Evolutionary conservation across 2,113 vertebrate genomes (phyloP), one percentile per base, ranked within the genome.

Genomic region (Triplophysa tibetana): DNA sequence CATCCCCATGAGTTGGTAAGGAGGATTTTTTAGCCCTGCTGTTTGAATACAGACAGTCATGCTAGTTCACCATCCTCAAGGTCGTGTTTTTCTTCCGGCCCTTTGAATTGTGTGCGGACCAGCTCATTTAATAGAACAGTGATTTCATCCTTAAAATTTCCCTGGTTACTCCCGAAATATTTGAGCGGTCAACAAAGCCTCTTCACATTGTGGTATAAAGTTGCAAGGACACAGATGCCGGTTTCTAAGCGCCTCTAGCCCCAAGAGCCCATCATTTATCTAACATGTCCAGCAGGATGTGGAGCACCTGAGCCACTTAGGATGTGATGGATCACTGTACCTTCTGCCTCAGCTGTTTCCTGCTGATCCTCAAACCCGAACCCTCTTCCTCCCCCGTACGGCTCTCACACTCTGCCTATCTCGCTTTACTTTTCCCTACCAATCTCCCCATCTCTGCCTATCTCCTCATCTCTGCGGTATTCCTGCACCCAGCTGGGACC

Each of bases 281-380:
- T 62, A 61, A 43, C 41, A 48, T 33, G 70, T 79, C 66, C 60
- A 61, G 19, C 33, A 76, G 72, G 69, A 84, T 84, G 38, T 66
- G 58, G 17, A 52, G 66, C 80, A 80, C 72, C 72, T 82, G 77
- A 70, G 77, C 72, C 73, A 72, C 41, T 70, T 79, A 80, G 72
- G 62, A 65, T 73, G 69, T 85, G 83, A 85, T 85, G 80, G 83
- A 85, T 85, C 72, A 85, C 83, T 66, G 7, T 72, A 68, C 70
- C 76, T 79, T 82, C 79, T 76, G 80, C 70, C 73, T 85, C 77
- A 75, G 83, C 77, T 82, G 77, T 72, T 82, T 84, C 83, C 80
- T 72, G 66, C 80, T 73, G 77, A 75, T 79, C 58, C 60, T 54
- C 38, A 79, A n/a, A 58, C 54, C 54, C n/a, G 2, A n/a, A 21